Evolutionary conservation across 2,797 vertebrate genomes (phyloP), one percentile per base, ranked within the genome.

Genomic region (Arrhamphus sclerolepis): DNA sequence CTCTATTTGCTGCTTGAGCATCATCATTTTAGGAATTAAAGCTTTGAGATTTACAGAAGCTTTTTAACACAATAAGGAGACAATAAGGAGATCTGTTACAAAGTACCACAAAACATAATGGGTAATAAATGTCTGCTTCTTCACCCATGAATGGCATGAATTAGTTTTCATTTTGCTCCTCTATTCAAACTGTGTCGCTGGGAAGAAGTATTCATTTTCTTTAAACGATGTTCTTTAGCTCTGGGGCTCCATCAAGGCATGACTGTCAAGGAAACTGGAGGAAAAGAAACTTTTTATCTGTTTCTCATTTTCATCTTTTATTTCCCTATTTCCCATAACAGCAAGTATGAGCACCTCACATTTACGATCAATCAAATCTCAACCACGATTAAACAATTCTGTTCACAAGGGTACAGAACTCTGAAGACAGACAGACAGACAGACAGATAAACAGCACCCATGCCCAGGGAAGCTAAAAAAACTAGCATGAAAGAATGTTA

Each of bases 41-140:
- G 44, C 56, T 75, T 75, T 78, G 62, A 51, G 72, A 47, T 47
- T 47, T 61, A 63, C 19, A 10, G 17, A 70, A 52, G 18, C 57
- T 46, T 71, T 82, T 79, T 49, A 57, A 48, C 47, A 57, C 42
- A 82, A 52, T 62, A 39, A 65, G 51, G 50, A n/a, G n/a, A n/a
- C n/a, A n/a, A n/a, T n/a, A n/a, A n/a, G n/a, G n/a, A 53, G 48
- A 75, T 76, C 46, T 70, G 62, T 71, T 59, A 77, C 51, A 77
- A 77, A 81, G 66, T 57, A 56, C 73, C 50, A 34, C 75, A 66
- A 70, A 46, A 67, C 19, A 22, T 65, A 77, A 82, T 65, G 56
- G 42, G 54, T 63, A 84, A 81, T 81, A 78, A 69, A 60, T 55
- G 54, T 70, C 52, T 68, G 38, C 72, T 68, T 70, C 53, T 58